Base-by-base conservation (phyloP, 2,113 vertebrate genomes). In the Piprites chloris region DNA sequence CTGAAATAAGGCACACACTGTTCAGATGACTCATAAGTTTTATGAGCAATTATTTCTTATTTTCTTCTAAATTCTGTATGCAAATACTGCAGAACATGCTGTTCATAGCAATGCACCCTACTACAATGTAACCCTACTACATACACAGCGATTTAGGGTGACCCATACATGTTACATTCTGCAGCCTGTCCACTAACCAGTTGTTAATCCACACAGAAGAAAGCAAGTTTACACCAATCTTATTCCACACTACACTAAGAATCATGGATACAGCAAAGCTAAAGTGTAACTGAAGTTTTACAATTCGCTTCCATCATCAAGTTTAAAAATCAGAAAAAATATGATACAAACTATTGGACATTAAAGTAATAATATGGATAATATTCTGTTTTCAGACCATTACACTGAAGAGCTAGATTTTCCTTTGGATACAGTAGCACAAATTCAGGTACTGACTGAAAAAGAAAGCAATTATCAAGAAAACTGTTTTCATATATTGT, bases 11-110 rank as follows among this genome's bases (percentile, higher is more conserved):
- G 42, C 46, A 82, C 67, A 85, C 1, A 1, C 2, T 88, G 42
- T 83, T 83, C 75, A 93, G 65, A 92, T 86, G 72, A 95, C 49
- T 80, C 63, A 2, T 69, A 80, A 39, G 6, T 77, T 89, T 86
- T 71, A 94, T 47, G 72, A 63, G 67, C 27, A 89, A 84, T 52
- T 80, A 93, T 92, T 90, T 92, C 65, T 59, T 67, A 85, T 92
- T 63, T 89, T 67, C 56, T 35, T 75, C 76, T 83, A 81, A 89
- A 85, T 41, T 86, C 61, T 52, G 42, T 42, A 72, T 71, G 52
- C 39, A 78, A 93, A 93, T 55, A 67, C 39, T 75, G 61, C 55
- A 80, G 49, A 86, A 89, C 22, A 49, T 12, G 52, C 8, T 87
- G 59, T 41, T 89, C 67, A 78, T 10, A 92, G 10, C 30, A 77